Percentiles rank a stretch among this genome's conserved stretches.
Evolutionary conservation across 2,113 vertebrate species (phyloP).

Genomic region (Cichladusa arquata): DNA sequence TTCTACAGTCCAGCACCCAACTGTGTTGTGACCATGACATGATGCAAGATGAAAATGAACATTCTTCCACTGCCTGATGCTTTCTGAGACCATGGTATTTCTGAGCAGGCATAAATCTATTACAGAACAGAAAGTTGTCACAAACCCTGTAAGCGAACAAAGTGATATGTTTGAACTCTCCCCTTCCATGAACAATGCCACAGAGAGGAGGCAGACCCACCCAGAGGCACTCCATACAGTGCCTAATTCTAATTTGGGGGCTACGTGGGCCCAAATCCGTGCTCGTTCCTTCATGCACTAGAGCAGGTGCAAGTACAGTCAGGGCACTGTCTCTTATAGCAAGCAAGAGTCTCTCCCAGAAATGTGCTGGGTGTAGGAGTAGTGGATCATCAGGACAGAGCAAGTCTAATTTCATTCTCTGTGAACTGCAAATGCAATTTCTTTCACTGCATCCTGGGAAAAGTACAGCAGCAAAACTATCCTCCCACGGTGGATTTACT

Average conservation of each 20-base stretch:
- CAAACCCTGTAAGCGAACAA: not conserved
- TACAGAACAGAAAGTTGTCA: not conserved
- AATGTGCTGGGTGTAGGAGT: slow-evolving; percentile 9
- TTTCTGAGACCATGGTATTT: not conserved
- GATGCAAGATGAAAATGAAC: not conserved
- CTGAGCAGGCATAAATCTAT: not conserved
- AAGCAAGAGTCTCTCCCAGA: not conserved
- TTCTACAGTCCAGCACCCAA: not conserved
- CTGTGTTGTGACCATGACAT: not conserved
- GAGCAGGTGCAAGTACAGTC: not conserved
- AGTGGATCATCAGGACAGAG: slow-evolving; percentile 11
- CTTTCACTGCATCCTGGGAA: slow-evolving; percentile 27
- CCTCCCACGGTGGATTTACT: slow-evolving; percentile 30
- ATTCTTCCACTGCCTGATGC: not conserved
- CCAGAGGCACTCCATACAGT: not conserved
- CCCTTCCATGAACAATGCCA: not conserved
- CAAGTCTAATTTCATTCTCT: slow-evolving; percentile 51
- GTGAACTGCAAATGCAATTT: slow-evolving; percentile 51
- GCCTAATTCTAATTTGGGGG: slow-evolving; percentile 1
- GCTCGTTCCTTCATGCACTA: not conserved
- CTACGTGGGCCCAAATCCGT: not conserved
- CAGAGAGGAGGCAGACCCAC: not conserved
- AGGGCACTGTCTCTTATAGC: not conserved
- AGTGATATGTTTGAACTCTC: not conserved
- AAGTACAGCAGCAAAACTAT: slow-evolving; percentile 47